Evolutionary conservation across 2,797 vertebrate genomes (phyloP).

Genomic region (Muscicapa striata): DNA sequence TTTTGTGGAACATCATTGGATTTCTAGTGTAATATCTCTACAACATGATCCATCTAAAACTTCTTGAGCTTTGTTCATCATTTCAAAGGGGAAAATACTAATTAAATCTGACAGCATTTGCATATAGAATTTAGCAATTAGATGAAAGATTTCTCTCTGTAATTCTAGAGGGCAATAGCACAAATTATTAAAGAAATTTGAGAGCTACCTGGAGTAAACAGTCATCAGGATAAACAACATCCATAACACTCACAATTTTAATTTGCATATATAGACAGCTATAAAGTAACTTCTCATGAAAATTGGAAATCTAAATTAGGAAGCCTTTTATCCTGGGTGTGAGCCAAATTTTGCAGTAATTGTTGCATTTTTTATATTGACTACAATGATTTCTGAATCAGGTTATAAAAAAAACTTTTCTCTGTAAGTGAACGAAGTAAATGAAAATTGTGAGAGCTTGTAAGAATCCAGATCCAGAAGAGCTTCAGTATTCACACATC

Average conservation of each 20-base stretch:
- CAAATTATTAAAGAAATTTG: slow-evolving; percentile 49
- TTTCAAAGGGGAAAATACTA: slow-evolving; percentile 42
- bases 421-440: background rate
- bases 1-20: background rate
- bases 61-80: slow-evolving; percentile 37
- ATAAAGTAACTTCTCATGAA: background rate
- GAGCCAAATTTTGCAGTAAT: background rate
- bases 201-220: slow-evolving; percentile 46
- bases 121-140: slow-evolving; percentile 55
- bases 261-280: background rate
- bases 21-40: slow-evolving; percentile 22
- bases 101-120: slow-evolving; percentile 62
- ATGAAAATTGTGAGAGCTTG: accelerated
- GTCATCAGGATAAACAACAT: slow-evolving; percentile 1
- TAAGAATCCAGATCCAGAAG: background rate
- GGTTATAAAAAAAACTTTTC: background rate
- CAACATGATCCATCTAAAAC: slow-evolving; percentile 35
- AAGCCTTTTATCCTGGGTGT: background rate
- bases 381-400: background rate
- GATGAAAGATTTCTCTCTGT: slow-evolving; percentile 5
- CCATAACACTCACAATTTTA: background rate
- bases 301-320: background rate
- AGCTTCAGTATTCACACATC: background rate
- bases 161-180: slow-evolving; percentile 45
- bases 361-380: background rate